Base-by-base conservation (phyloP, 2,797 vertebrate species). In the Schizopygopsis pylzovi region DNA sequence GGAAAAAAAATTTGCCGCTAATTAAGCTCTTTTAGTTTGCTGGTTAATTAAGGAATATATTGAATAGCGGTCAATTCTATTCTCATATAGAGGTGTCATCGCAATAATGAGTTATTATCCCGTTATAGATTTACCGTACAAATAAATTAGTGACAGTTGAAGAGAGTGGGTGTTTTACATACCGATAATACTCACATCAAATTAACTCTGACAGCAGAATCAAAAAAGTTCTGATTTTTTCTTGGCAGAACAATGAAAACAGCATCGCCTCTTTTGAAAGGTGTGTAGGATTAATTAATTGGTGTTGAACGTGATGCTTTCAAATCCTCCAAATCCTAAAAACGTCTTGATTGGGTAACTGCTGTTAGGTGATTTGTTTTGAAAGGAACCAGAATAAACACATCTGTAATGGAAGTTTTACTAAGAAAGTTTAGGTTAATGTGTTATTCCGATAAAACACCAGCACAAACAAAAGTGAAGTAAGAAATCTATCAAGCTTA, bases 121-220 rank as follows among this genome's bases (percentile, higher is more conserved):
- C 68, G 0, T 6, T 79, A 79, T 85, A 85, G 84, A 72, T 72
- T 71, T 85, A 71, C 75, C 61, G 70, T 78, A 54, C 47, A 59
- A 85, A 79, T 76, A 76, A 86, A 71, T 80, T 68, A 85, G 68
- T 73, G 81, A 45, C 78, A 87, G 83, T 75, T 78, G 56, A 79
- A 86, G 33, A 72, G 67, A 80, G 84, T 85, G 84, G 72, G 78
- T 73, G 84, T 86, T 80, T 84, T 52, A 82, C 81, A 67, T 82
- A 72, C 56, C 82, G 84, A 61, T 56, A 86, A 84, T 71, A 73
- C 71, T 72, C 33, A 16, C 68, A 78, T 89, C 86, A 89, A 84
- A 89, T 88, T 87, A 86, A 72, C 56, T 28, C 33, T 71, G 84
- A 87, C 84, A 84, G 72, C 72, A 73, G 72, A 86, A 82, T 81